Conservation (phyloP, 2,113 vertebrate genomes). For the Pomatostomus ruficeps region DNA sequence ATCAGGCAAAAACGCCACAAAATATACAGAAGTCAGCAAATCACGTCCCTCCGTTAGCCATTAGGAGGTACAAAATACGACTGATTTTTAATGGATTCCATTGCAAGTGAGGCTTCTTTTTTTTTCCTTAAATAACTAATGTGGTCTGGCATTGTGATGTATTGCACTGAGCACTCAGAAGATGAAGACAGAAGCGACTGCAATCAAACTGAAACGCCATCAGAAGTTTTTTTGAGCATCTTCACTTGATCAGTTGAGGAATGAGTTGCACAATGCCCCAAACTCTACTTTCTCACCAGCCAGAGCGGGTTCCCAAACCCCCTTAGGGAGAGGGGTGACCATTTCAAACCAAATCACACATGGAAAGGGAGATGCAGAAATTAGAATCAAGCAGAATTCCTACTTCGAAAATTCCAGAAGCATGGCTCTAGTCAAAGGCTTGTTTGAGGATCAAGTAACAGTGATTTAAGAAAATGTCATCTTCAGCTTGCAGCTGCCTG, state of each 20-base stretch:
- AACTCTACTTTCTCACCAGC: background rate
- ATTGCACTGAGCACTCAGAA: background rate
- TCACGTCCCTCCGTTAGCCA: background rate
- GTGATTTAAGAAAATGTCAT: background rate
- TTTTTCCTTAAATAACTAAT: background rate
- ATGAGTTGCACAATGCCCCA: background rate
- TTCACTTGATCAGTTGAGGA: background rate
- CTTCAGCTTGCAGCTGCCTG: background rate
- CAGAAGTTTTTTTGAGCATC: background rate
- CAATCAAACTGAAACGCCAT: slow-evolving; percentile 15
- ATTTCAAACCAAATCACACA: background rate
- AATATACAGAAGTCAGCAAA: slow-evolving; percentile 1
- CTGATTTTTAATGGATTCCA: slow-evolving; percentile 38
- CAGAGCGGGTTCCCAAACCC: background rate
- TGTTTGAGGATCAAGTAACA: background rate
- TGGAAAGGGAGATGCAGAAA: background rate
- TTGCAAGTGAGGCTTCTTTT: background rate
- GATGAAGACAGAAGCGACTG: background rate
- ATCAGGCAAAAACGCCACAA: background rate
- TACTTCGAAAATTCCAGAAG: too few species aligned
- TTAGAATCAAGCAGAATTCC: background rate
- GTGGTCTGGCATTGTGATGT: background rate
- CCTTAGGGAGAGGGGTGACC: background rate
- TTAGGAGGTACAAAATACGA: background rate
- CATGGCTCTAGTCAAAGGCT: too few species aligned